Evolutionary conservation across 2,888 invertebrate species (phyloP).

Genomic region (Machimus atricapillus): DNA sequence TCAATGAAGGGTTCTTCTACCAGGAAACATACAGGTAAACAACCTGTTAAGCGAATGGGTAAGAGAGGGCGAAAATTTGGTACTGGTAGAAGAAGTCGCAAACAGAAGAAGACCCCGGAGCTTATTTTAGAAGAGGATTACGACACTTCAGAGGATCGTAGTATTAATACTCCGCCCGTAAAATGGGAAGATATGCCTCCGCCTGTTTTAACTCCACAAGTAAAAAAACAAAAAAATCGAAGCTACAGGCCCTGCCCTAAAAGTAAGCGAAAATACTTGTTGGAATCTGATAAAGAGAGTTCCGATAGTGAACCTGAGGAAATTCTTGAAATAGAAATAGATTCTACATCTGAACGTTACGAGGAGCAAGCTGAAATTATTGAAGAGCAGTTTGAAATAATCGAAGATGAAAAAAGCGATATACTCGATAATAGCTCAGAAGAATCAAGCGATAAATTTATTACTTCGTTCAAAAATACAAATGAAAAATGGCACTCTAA

Average conservation of each 20-base stretch:
- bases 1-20: background rate
- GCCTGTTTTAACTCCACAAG: background rate
- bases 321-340: conserved; percentile 27
- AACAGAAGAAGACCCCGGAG: background rate
- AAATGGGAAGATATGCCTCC: background rate
- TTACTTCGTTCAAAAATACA: conserved; percentile 44
- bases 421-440: background rate
- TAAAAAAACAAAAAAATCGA: conserved; percentile 1
- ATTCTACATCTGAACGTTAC: background rate
- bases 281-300: background rate
- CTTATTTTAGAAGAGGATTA: background rate
- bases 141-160: background rate
- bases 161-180: background rate
- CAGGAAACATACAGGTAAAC: background rate
- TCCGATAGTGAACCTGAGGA: conserved; percentile 9
- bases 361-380: background rate
- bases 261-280: conserved; percentile 41
- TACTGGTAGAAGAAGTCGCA: background rate
- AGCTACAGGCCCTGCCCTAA: conserved; percentile 44
- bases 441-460: background rate
- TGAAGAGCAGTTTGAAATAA: background rate
- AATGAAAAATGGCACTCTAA: conserved; percentile 55
- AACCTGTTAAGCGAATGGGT: background rate
- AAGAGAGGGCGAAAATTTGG: background rate
- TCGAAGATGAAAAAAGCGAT: conserved; percentile 2